A percentile compares a stretch with the other conserved stretches of the same genome.
phyloP scores from a whole-genome alignment of 35 echinoderm and acorn worm genomes.

The Apostichopus japonicus region DNA sequence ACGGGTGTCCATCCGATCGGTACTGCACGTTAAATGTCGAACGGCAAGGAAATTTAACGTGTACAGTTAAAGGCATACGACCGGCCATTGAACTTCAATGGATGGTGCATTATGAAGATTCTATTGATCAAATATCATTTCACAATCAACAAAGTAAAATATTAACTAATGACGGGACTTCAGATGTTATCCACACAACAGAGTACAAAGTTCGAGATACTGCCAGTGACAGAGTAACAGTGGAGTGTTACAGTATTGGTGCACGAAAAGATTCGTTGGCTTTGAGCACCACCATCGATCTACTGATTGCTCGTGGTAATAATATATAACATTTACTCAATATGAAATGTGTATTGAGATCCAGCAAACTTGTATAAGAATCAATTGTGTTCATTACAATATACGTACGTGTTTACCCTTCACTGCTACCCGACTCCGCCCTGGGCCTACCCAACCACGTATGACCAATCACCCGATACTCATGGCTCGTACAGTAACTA shows the following conservation, averaged over 20 bases:
- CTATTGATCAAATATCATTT: not conserved
- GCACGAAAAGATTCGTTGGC: not conserved
- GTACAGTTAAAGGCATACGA: not conserved
- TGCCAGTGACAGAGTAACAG: not conserved
- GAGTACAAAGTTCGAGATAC: not conserved
- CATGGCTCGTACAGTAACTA: no score
- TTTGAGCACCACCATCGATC: not conserved
- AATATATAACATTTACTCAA: no score
- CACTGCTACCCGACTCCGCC: no score
- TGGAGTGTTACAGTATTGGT: not conserved
- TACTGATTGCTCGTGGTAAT: no score
- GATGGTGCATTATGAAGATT: not conserved
- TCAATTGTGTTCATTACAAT: no score
- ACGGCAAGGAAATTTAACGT: not conserved
- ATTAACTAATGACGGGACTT: not conserved
- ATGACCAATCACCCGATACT: no score
- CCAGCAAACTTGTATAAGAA: no score
- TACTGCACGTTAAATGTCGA: not conserved
- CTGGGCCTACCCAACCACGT: no score
- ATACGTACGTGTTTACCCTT: no score
- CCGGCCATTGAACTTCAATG: not conserved
- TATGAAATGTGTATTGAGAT: no score
- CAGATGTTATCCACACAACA: not conserved
- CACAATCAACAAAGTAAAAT: not conserved
- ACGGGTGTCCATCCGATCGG: not conserved